Evolutionary conservation across 2,113 vertebrate species (phyloP), one percentile per base, ranked within the genome.

Genomic region (Cettia cetti): DNA sequence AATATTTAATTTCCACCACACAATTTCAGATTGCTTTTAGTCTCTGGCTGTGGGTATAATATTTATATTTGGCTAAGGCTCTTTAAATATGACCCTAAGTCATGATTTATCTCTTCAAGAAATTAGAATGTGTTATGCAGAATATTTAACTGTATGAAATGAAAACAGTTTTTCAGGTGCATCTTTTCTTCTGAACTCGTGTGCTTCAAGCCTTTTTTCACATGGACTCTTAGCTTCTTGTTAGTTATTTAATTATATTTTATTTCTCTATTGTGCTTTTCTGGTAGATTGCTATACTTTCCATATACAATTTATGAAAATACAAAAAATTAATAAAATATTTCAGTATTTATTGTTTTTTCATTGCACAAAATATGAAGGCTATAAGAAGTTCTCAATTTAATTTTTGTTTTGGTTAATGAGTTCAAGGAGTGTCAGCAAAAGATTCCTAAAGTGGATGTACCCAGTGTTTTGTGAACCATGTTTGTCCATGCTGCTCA

Each of bases 401-500:
- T 57, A 27, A 30, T 75, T 81, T 66, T 45, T 31, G 10, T 57
- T 75, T 53, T 78, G 22, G 20, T 74, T 60, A 33, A 31, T 40
- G 28, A 87, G 26, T 65, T 71, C 44, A 49, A 80, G 33, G 28
- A 83, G 27, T 60, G 40, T 15, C 13, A 65, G 30, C 7, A 27
- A 57, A 80, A 4, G 6, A 47, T 42, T 37, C 18, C 17, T 92
- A 1, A 78, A 44, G 20, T 42, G 28, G 21, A 7, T 31, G 14
- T 71, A 44, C 11, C 18, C 33, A n/a, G 20, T 47, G 15, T 65
- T 69, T 5, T 0, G 6, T 49, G n/a, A 80, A 42, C 28, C 9
- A 10, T 4, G 7, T 75, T 65, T 44, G 5, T 40, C 15, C 0
- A 0, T 53, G 11, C 2, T 1, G 28, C 21, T 66, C 17, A 27